Conservation (phyloP, 1,140 invertebrate species). For the Arctopsyche grandis region DNA sequence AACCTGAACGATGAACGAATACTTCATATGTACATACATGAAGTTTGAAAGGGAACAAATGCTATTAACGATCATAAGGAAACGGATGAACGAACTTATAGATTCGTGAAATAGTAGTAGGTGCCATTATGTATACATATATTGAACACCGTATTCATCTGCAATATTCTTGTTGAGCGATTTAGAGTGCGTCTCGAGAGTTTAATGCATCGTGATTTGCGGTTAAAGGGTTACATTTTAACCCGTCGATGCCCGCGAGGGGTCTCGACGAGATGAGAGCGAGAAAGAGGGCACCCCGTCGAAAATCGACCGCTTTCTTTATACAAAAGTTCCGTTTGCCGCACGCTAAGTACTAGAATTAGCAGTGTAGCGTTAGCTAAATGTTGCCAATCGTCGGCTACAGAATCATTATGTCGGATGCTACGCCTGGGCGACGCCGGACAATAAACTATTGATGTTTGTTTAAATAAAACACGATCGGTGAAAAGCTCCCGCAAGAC, state of each 20-base stretch:
- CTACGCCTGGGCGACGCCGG: constrained; percentile 5
- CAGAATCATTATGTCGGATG: constrained; percentile 7
- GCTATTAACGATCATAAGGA: too few relatives aligned
- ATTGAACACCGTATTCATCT: constrained; percentile 33
- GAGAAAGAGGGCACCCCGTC: neutral
- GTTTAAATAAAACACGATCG: constrained; percentile 42
- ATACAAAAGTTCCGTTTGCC: neutral
- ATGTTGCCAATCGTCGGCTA: constrained; percentile 18
- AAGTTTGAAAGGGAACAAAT: too few relatives aligned
- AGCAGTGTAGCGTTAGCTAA: constrained; percentile 28
- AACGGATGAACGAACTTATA: neutral
- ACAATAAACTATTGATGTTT: constrained; percentile 46
- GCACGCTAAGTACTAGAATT: constrained; percentile 29
- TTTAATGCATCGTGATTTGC: constrained; percentile 48
- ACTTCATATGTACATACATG: too few relatives aligned
- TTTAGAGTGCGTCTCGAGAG: constrained; percentile 46
- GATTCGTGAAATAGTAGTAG: neutral
- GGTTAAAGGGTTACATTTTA: constrained; percentile 44
- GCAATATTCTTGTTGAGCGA: constrained; percentile 39
- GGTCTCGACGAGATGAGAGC: too few relatives aligned
- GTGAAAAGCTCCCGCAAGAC: constrained; percentile 6
- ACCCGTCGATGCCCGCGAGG: neutral
- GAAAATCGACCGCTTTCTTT: constrained; percentile 16
- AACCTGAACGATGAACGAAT: too few relatives aligned
- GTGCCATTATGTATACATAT: too few relatives aligned